phyloP scores from a whole-genome alignment of 2,113 vertebrate genomes.

The Cololabis saira region DNA sequence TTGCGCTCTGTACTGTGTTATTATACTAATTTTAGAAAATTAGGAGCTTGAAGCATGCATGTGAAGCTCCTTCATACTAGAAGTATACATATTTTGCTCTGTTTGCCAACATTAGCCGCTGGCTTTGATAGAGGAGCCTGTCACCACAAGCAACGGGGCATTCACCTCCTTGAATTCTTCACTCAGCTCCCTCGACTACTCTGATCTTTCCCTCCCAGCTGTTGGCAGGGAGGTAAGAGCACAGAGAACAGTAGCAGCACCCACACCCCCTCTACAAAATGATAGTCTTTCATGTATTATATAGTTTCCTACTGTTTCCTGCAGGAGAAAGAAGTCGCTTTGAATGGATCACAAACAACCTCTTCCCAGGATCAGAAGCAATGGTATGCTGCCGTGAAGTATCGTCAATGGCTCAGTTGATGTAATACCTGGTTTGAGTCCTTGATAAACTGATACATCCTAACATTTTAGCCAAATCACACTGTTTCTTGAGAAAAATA shows the following conservation, averaged over 20 bases:
- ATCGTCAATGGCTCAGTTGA: not conserved
- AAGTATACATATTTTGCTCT: constrained; percentile 43
- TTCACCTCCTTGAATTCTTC: constrained; percentile 69
- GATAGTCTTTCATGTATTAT: constrained; percentile 3
- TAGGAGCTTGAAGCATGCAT: too few relatives aligned
- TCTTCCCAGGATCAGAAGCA: constrained; percentile 61
- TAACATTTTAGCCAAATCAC: not conserved
- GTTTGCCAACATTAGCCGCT: constrained; percentile 64
- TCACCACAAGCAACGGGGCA: constrained; percentile 49
- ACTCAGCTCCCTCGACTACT: constrained; percentile 64
- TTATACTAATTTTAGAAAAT: not conserved
- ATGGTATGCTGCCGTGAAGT: constrained; percentile 53
- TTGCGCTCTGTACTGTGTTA: not conserved
- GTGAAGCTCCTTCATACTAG: not conserved
- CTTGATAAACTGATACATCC: not conserved
- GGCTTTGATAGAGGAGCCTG: constrained; percentile 63
- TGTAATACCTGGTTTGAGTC: not conserved
- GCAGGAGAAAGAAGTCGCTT: constrained; percentile 65
- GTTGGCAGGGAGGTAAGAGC: constrained; percentile 62
- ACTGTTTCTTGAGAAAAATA: not conserved
- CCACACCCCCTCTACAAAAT: not conserved
- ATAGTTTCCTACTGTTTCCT: constrained; percentile 40
- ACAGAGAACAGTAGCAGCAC: not conserved
- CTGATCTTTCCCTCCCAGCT: constrained; percentile 53
- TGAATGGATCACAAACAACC: constrained; percentile 42